Evolutionary conservation across 2,888 invertebrate species (phyloP).

Genomic region (Blastobasis adustella): DNA sequence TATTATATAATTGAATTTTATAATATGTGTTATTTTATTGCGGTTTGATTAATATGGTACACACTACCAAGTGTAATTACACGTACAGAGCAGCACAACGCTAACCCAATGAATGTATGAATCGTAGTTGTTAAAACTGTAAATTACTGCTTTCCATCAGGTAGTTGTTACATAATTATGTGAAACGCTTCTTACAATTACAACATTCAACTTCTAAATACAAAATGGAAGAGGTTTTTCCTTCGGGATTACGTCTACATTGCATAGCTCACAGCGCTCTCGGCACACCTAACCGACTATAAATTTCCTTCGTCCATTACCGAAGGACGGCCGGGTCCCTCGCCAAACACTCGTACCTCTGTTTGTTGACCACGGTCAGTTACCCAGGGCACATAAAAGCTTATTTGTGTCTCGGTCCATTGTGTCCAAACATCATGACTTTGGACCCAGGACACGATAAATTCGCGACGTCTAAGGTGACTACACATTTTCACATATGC

Average conservation of each 20-base stretch:
- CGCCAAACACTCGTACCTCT: constrained; percentile 30
- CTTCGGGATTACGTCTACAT: too few species aligned
- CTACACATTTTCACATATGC: neutral
- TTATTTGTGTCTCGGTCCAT: constrained; percentile 44
- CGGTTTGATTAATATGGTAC: too few species aligned
- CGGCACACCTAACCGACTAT: constrained; percentile 41
- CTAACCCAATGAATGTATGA: too few species aligned
- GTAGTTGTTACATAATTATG: too few species aligned
- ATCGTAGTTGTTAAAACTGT: too few species aligned
- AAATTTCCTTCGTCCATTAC: constrained; percentile 29
- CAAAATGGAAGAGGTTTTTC: too few species aligned
- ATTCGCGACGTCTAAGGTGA: neutral
- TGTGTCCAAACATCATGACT: constrained; percentile 33
- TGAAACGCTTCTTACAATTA: too few species aligned
- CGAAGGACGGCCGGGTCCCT: constrained; percentile 23
- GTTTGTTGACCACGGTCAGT: constrained; percentile 70
- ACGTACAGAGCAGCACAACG: too few species aligned
- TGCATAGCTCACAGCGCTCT: neutral
- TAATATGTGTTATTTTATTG: too few species aligned
- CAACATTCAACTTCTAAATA: too few species aligned
- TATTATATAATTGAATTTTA: neutral
- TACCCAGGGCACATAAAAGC: constrained; percentile 53
- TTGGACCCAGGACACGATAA: constrained; percentile 5
- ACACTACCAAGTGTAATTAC: too few species aligned
- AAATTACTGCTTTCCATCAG: too few species aligned